Evolutionary conservation across 2,797 vertebrate genomes (phyloP), one percentile per base, ranked within the genome.

Genomic region (Leptodactylus fallax): DNA sequence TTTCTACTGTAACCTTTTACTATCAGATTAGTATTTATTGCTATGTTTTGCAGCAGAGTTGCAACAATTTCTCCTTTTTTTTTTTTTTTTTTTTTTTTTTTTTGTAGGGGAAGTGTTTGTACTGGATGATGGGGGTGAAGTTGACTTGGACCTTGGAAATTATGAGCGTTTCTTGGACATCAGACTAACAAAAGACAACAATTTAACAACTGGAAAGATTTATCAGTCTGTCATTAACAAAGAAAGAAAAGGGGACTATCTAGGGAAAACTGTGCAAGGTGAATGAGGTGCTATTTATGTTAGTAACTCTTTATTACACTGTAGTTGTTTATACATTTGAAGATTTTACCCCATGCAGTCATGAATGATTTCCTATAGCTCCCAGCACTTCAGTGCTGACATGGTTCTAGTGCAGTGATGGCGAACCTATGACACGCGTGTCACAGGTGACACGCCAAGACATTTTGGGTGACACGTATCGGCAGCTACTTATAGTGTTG

Each of bases 181-280:
- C 92, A 94, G 97, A 36, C 96, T 99, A 51, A 99, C 97, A 78
- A 97, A 93, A 91, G 98, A 99, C 93, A 99, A 99, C 93, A 99
- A 99, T 88, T 94, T 99, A 91, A 99, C 98, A 27, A 99, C 98
- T 0, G 98, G 98, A 58, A 99, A 99, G 91, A 99, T 99, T 91
- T 99, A 99, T 90, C 98, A 99, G 91, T 97, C 96, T 0, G 98
- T 99, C 88, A 99, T 99, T 92, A 99, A 97, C 93, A 99, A 99
- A 93, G 98, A 99, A 92, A 95, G 98, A 90, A 96, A 95, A 72
- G 98, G 98, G 78, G 98, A 99, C 92, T 99, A 98, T 91, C 94
- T 99, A 74, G 98, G 98, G 87, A 99, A 98, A 94, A 99, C 98
- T 0, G 98, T 99, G 23, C 98, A 99, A 95, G 98, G 98, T 99